phyloP scores from a whole-genome alignment of 2,797 vertebrate species.

The Tragopan temminckii region DNA sequence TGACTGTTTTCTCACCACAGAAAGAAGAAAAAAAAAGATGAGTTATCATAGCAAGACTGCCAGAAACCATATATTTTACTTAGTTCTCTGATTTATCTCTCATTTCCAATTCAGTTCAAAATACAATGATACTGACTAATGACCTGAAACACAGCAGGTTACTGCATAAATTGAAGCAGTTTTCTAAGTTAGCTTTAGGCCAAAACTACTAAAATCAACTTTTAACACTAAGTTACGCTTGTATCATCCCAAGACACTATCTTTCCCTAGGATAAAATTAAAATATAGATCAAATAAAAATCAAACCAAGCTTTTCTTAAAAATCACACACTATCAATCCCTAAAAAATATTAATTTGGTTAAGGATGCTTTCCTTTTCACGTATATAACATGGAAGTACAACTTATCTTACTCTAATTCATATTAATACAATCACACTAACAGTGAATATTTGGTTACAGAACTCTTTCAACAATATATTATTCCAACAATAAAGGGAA shows the following conservation, averaged over 20 bases:
- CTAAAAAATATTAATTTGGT: not conserved
- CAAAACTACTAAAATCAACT: not conserved
- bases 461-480: not conserved
- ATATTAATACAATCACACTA: not conserved
- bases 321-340: not conserved
- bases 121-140: conserved; percentile 11
- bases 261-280: not conserved
- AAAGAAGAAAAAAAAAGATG: not conserved
- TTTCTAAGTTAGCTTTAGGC: not conserved
- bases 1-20: not conserved
- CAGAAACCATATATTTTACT: not conserved
- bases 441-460: not conserved
- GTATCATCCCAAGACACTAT: not conserved
- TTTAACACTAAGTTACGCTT: conserved; percentile 2
- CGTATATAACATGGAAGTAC: accelerated
- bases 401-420: not conserved
- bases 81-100: not conserved
- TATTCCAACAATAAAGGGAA: not conserved
- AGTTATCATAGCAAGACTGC: not conserved
- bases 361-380: not conserved
- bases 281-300: not conserved
- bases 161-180: conserved; percentile 12
- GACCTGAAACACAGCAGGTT: not conserved
- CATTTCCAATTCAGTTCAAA: conserved; percentile 22
- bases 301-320: not conserved